Evolutionary conservation across 1,140 invertebrate genomes (phyloP).

Genomic region (Charaxes varanes): DNA sequence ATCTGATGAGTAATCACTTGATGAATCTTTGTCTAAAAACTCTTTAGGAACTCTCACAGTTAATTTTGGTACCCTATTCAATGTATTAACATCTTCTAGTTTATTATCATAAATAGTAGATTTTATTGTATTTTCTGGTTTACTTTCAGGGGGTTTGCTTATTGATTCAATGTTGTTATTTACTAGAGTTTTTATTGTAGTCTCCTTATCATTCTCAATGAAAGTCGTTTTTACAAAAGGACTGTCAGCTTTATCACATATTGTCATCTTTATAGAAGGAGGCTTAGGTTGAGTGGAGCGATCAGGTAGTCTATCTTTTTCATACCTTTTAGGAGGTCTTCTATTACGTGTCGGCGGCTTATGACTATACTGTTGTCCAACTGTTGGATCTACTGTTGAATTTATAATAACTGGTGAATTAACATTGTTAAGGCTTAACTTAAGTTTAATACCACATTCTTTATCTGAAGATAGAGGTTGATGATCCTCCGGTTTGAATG

Average conservation of each 20-base stretch:
- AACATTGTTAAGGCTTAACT: slow-evolving; percentile 63
- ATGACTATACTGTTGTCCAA: slow-evolving; percentile 48
- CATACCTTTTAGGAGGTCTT: slow-evolving; percentile 68
- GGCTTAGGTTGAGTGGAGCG: slow-evolving; percentile 28
- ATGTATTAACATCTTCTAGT: slow-evolving; percentile 55
- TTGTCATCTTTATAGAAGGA: slow-evolving; percentile 65
- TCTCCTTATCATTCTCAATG: slow-evolving; percentile 58
- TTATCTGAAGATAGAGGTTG: slow-evolving; percentile 43
- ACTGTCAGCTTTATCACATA: slow-evolving; percentile 66
- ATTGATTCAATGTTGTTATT: slow-evolving; percentile 54
- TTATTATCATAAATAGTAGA: slow-evolving; percentile 68
- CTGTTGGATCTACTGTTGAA: slow-evolving; percentile 61
- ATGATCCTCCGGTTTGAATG: slow-evolving; percentile 32
- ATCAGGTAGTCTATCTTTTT: slow-evolving; percentile 40
- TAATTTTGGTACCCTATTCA: slow-evolving; percentile 68
- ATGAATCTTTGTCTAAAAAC: slow-evolving; percentile 68
- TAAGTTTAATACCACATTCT: slow-evolving; percentile 62
- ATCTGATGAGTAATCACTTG: slow-evolving; percentile 71
- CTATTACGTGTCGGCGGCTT: slow-evolving; percentile 61
- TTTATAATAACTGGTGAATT: slow-evolving; percentile 67
- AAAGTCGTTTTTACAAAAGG: slow-evolving; percentile 68
- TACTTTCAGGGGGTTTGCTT: slow-evolving; percentile 31
- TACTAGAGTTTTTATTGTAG: slow-evolving; percentile 44
- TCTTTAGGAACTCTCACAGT: slow-evolving; percentile 70
- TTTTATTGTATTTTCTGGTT: slow-evolving; percentile 52